Evolutionary conservation across 2,888 invertebrate species (phyloP).

Genomic region (Nasonia oneida): DNA sequence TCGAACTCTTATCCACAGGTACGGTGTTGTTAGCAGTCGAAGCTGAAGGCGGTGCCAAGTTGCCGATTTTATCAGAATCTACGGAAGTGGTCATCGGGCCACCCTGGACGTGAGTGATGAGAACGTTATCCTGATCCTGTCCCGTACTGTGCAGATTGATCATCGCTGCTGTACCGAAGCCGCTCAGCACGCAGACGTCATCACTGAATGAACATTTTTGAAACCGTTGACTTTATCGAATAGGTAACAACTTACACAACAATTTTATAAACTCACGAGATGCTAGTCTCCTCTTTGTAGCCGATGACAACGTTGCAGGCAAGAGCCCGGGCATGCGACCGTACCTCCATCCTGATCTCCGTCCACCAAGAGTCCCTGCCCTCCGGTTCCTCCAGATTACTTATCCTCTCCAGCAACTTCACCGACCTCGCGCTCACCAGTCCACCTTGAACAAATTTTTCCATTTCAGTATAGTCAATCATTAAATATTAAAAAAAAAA

Average conservation of each 20-base stretch:
- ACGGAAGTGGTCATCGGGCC: slow-evolving; percentile 80
- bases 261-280: slow-evolving; percentile 84
- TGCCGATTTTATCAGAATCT: slow-evolving; percentile 76
- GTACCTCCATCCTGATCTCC: slow-evolving; percentile 95
- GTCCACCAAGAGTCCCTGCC: slow-evolving; percentile 98
- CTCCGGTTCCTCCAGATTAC: slow-evolving; percentile 93
- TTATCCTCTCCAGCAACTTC: slow-evolving; percentile 90
- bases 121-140: slow-evolving; percentile 72
- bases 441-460: slow-evolving; percentile 81
- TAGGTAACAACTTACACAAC: not conserved
- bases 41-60: not conserved
- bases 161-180: slow-evolving; percentile 95
- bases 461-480: not conserved
- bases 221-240: not conserved
- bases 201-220: slow-evolving; percentile 83
- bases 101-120: slow-evolving; percentile 69
- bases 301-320: slow-evolving; percentile 97
- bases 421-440: slow-evolving; percentile 91
- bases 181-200: slow-evolving; percentile 96
- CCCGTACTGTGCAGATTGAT: slow-evolving; percentile 83
- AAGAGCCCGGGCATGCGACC: slow-evolving; percentile 94
- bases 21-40: not conserved
- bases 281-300: slow-evolving; percentile 94
- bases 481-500: not conserved
- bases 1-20: slow-evolving; percentile 20